Evolutionary conservation across 2,888 invertebrate species (phyloP), one percentile per base, ranked within the genome.

Genomic region (Tyria jacobaeae): DNA sequence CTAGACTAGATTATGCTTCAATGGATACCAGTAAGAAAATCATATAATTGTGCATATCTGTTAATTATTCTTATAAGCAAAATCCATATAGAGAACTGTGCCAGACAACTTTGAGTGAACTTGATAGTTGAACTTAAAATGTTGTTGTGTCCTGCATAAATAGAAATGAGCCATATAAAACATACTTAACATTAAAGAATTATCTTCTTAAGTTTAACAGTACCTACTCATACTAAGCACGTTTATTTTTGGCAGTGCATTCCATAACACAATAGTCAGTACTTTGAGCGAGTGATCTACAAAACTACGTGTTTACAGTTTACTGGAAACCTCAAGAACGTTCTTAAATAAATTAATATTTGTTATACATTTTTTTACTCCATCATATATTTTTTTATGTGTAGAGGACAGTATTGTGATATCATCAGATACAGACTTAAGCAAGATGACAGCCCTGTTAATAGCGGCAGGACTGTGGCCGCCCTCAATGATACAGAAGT

Each of bases 381-480:
- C 9, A 2, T 31, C 17, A n/a, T 3, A 10, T 52, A 25, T 27
- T 34, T 17, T 53, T 60, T 51, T 47, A n/a, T 24, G 12, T 50
- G 0, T 12, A 90, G 91, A 88, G 27, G 85, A 80, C 66, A 91
- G 89, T 68, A 82, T 90, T 39, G 95, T 95, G 62, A 93, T 95
- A 68, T 96, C 96, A 59, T 96, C 97, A 0, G 96, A 96, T 82
- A 96, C 95, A 68, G 96, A 96, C 71, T 90, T 97, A 65, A 97
- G 97, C 25, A 95, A 97, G 86, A 96, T 96, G 95, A 96, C 96
- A 39, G 96, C 96, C 0, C 91, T 96, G 61, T 85, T 96, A 69
- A 96, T 96, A 75, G 91, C 96, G 53, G 96, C 96, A 2, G 97
- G 96, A 0, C 84, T 97, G 24, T 97, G 95, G 94, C 96, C 96